Base-by-base conservation (phyloP, 1,140 invertebrate species). In the Listronotus oregonensis region DNA sequence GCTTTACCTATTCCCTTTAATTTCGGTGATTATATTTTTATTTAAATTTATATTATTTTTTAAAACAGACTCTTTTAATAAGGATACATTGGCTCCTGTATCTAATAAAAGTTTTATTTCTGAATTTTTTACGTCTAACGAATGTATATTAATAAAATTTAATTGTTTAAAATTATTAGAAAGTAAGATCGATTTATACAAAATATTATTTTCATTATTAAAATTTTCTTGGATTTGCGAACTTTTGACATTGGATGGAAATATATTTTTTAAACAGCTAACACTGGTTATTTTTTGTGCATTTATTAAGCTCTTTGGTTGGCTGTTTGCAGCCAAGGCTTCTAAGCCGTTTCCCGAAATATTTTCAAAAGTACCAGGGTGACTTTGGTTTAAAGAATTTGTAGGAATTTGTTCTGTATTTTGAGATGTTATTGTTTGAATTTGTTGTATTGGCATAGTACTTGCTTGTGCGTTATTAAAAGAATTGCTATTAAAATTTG, bases 1-100 rank as follows among this genome's bases (percentile, higher is more conserved):
- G 15, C 18, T 54, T 54, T 54, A 12, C 50, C 50, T 18, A 54
- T 40, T 3, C n/a, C n/a, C n/a, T n/a, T n/a, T n/a, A n/a, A n/a
- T n/a, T n/a, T n/a, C n/a, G n/a, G n/a, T 18, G 18, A 47, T 47
- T 5, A 6, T 15, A 6, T 12, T 47, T 18, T 47, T 18, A 18
- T 47, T 17, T 47, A 47, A 47, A 17, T 47, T 47, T 14, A 17
- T 5, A 10, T 17, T 18, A 17, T 15, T 6, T 47, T 5, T 17
- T 47, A 17, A 47, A 34, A 34, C 18, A 7, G 3, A 9, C 9
- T 34, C 32, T 47, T 15, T n/a, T n/a, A n/a, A n/a, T n/a, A n/a
- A n/a, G n/a, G n/a, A n/a, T n/a, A n/a, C n/a, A n/a, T n/a, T n/a
- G 17, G 17, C 44, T 17, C 15, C 44, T 47, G 44, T 47, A 47